Evolutionary conservation across 2,797 vertebrate genomes (phyloP), one percentile per base, ranked within the genome.

Genomic region (Sebastes taczanowskii): DNA sequence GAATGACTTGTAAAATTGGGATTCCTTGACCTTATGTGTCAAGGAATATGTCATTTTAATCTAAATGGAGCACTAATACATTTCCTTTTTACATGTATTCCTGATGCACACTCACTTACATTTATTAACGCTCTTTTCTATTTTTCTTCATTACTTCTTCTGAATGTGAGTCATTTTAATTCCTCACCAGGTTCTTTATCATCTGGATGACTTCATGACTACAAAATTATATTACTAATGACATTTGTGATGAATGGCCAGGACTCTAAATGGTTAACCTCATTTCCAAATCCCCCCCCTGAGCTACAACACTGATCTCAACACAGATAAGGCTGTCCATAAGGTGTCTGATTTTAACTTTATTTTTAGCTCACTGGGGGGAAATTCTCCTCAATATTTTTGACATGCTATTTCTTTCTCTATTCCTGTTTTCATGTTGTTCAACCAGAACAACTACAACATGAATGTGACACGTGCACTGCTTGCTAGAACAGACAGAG

Each of bases 221-320:
- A 8, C 61, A 80, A 78, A 86, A 91, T 88, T 18, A 42, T 63
- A 69, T 86, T 88, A 86, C 75, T 78, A 87, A 61, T 77, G 86
- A 18, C 80, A 71, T 74, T 53, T 78, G 59, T 84, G 77, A 90
- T 86, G 65, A 89, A 84, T 86, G 72, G 23, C 27, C 53, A 30
- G 23, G 11, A 71, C 58, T 52, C 77, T 84, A 81, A 88, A 75
- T 69, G 71, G 56, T 64, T 86, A 64, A 86, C 23, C 75, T 42
- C 2, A 61, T 88, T 91, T 76, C 55, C 66, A 80, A 80, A 74
- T 87, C 25, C 59, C 32, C n/a, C 32, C 29, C 55, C 42, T 79
- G 42, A 64, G 67, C 68, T 53, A 73, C 62, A 76, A 58, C 61
- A 53, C 49, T 74, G 56, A 84, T 86, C 82, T 74, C n/a, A 10